Percentiles rank a stretch among this genome's conserved stretches.
Conservation (phyloP, 2,113 vertebrate genomes). For the Microcebus tavaratra region DNA sequence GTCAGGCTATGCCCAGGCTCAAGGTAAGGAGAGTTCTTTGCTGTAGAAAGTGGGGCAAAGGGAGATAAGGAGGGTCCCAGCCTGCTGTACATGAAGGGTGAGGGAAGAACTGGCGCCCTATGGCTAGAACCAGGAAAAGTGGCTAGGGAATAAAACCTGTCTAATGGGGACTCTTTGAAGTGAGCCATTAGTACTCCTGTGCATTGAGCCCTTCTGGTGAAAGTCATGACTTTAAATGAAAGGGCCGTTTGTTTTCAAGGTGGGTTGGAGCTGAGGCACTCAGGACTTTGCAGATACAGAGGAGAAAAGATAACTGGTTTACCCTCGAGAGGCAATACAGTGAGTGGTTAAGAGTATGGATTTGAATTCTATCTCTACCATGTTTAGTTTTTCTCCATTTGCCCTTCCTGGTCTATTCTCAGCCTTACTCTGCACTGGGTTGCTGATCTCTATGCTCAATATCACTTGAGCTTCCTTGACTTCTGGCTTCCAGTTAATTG, state of each 20-base stretch:
- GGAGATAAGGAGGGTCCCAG: neutral
- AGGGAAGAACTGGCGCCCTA: fast-evolving
- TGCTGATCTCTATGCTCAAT: neutral
- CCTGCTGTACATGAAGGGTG: neutral
- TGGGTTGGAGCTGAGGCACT: neutral
- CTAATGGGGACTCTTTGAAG: neutral
- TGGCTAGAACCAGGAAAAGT: neutral
- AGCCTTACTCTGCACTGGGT: neutral
- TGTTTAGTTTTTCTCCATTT: neutral
- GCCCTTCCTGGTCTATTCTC: neutral
- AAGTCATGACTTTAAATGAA: neutral
- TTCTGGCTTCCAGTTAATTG: neutral
- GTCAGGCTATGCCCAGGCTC: neutral
- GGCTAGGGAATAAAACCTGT: neutral
- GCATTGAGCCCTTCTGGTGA: neutral
- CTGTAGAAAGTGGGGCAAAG: neutral
- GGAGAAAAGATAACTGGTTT: neutral
- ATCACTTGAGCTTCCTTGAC: neutral
- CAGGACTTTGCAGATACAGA: neutral
- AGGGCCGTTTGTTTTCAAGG: neutral
- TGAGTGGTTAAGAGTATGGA: neutral
- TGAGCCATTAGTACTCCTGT: neutral
- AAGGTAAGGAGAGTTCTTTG: neutral
- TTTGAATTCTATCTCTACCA: neutral
- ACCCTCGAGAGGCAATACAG: neutral